Conservation (phyloP, 2,888 invertebrate species). For the Microplitis manilae region DNA sequence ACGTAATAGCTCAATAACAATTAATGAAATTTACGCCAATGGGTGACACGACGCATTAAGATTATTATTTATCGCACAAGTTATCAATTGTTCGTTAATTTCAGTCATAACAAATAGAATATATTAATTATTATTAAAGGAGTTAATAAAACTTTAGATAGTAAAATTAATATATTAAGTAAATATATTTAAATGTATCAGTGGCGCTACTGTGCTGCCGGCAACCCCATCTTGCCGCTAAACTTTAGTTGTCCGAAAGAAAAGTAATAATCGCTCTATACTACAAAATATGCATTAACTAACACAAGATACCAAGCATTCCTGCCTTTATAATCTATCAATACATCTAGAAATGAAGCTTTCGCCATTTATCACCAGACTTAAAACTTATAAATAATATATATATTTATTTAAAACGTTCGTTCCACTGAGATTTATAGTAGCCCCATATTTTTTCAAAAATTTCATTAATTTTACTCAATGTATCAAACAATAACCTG, state of each 20-base stretch:
- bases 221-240: slow-evolving; percentile 41
- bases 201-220: slow-evolving; percentile 44
- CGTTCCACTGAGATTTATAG: too few relatives aligned
- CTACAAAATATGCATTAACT: slow-evolving; percentile 1
- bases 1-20: neutral
- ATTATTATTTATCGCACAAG: neutral
- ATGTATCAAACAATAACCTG: neutral
- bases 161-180: slow-evolving; percentile 7
- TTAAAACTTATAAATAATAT: neutral
- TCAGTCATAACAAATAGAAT: neutral
- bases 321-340: neutral
- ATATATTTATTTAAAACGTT: neutral
- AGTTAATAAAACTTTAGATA: neutral
- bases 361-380: neutral
- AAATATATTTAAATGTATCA: slow-evolving; percentile 13
- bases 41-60: slow-evolving; percentile 1
- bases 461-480: neutral
- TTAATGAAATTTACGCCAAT: slow-evolving; percentile 4
- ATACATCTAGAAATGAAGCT: neutral
- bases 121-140: neutral
- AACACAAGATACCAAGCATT: neutral
- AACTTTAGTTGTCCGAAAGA: slow-evolving; percentile 37
- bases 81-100: neutral
- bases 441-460: neutral
- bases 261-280: slow-evolving; percentile 12